phyloP scores from a whole-genome alignment of 92 coral and sea anemone genomes.

The Epizoanthus scotinus region DNA sequence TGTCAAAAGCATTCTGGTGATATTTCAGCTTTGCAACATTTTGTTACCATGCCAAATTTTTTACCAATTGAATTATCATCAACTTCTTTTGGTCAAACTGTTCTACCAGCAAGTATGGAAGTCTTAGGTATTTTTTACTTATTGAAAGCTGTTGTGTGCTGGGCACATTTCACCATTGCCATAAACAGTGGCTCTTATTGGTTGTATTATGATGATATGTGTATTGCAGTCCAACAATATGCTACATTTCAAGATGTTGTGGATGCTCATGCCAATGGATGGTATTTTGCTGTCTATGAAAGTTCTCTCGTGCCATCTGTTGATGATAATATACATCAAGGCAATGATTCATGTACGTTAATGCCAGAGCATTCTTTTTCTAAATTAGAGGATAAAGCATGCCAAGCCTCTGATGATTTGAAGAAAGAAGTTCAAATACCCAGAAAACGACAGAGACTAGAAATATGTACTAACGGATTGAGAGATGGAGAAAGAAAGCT shows the following conservation, averaged over 20 bases:
- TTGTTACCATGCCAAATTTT: constrained; percentile 45
- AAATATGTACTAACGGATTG: constrained; percentile 17
- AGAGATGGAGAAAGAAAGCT: background rate
- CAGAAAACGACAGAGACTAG: constrained; percentile 30
- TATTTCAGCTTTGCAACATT: constrained; percentile 42
- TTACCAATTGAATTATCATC: constrained; percentile 40
- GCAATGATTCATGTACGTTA: constrained; percentile 1
- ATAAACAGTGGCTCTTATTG: constrained; percentile 39
- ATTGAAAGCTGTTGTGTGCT: constrained; percentile 45
- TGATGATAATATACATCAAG: background rate
- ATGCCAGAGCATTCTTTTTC: constrained; percentile 3
- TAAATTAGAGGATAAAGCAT: constrained; percentile 9
- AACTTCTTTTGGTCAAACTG: constrained; percentile 31
- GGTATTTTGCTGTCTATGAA: constrained; percentile 57
- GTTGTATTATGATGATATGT: constrained; percentile 45
- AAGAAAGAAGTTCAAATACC: constrained; percentile 29
- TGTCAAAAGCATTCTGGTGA: constrained; percentile 49
- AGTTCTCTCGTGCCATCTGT: constrained; percentile 27
- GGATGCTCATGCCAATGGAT: constrained; percentile 50
- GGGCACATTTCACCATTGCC: constrained; percentile 49
- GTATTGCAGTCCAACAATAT: constrained; percentile 31
- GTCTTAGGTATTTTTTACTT: constrained; percentile 41
- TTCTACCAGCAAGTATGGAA: constrained; percentile 39
- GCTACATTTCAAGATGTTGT: constrained; percentile 40
- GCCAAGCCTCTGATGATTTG: constrained; percentile 15